Conservation (phyloP, 2,888 invertebrate species). For the Orthosia gothica region DNA sequence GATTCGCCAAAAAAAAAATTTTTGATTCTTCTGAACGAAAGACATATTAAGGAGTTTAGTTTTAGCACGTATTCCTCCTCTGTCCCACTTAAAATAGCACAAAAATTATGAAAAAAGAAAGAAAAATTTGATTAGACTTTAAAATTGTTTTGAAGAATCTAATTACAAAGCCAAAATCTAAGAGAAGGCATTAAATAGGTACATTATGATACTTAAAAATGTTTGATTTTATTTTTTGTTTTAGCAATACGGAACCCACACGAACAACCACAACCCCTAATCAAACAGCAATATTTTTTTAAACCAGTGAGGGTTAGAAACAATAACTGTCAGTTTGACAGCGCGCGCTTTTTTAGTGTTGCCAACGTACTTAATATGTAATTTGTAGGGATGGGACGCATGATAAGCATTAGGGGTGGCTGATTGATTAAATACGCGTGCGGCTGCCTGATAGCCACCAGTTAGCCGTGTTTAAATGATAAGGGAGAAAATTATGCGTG, state of each 20-base stretch:
- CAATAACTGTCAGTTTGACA: conserved; percentile 83
- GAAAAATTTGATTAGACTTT: no score
- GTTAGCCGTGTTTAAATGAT: conserved; percentile 83
- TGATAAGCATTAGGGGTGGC: conserved; percentile 86
- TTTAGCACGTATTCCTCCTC: no score
- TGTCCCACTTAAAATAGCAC: no score
- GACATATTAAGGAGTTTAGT: no score
- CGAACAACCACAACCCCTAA: conserved; percentile 13
- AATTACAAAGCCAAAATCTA: background rate
- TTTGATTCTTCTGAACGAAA: no score
- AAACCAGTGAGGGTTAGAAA: conserved; percentile 76
- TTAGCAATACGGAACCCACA: conserved; percentile 43
- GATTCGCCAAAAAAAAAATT: background rate
- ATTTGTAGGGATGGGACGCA: conserved; percentile 87
- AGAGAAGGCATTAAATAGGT: background rate
- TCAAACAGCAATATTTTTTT: conserved; percentile 65
- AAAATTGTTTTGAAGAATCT: no score
- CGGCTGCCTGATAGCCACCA: conserved; percentile 84
- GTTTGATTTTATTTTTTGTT: background rate
- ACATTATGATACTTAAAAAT: no score
- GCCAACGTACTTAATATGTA: conserved; percentile 87
- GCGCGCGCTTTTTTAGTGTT: conserved; percentile 85
- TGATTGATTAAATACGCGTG: conserved; percentile 91
- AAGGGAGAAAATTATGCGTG: conserved; percentile 74
- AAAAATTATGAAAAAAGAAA: background rate